Percentiles rank a stretch among this genome's conserved stretches.
These are phyloP conservation scores for Drosophila ohnishii DNA, from an alignment of 1,140 invertebrate genomes.

Conservation along the genomic window DNA sequence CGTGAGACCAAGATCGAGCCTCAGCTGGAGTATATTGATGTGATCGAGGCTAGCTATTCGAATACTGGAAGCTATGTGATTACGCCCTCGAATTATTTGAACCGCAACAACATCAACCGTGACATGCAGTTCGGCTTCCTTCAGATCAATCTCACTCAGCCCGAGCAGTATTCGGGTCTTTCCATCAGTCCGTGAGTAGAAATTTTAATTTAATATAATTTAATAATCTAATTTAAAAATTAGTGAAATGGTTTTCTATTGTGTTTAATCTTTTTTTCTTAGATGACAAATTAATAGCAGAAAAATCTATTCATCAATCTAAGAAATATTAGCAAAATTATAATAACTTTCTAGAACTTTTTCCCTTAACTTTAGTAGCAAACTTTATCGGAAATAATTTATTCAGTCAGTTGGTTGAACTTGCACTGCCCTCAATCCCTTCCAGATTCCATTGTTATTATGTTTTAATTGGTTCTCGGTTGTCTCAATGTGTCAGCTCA, in stretches of 20 bases:
- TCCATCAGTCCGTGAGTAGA: conserved; percentile 91
- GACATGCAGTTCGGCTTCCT: conserved; percentile 95
- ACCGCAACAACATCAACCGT: conserved; percentile 87
- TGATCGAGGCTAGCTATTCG: conserved; percentile 85
- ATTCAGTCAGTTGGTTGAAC: conserved; percentile 4
- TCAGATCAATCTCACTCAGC: conserved; percentile 94
- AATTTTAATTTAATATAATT: too few relatives aligned
- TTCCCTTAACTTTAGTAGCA: background rate
- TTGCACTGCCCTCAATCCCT: background rate
- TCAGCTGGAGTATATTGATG: conserved; percentile 86
- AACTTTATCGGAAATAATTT: background rate
- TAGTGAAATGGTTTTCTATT: background rate
- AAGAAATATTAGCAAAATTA: background rate
- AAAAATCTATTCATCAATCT: background rate
- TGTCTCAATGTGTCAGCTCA: conserved; percentile 56
- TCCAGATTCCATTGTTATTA: conserved; percentile 55
- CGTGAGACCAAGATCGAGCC: conserved; percentile 90
- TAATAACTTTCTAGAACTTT: background rate
- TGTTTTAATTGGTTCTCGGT: conserved; percentile 68
- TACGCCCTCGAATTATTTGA: conserved; percentile 87
- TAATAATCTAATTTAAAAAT: too few relatives aligned
- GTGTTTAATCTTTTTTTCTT: too few relatives aligned
- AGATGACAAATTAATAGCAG: background rate
- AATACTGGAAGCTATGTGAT: conserved; percentile 89
- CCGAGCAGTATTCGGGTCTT: conserved; percentile 87